phyloP scores from a whole-genome alignment of 2,888 invertebrate genomes.

The Parasteatoda lunata region DNA sequence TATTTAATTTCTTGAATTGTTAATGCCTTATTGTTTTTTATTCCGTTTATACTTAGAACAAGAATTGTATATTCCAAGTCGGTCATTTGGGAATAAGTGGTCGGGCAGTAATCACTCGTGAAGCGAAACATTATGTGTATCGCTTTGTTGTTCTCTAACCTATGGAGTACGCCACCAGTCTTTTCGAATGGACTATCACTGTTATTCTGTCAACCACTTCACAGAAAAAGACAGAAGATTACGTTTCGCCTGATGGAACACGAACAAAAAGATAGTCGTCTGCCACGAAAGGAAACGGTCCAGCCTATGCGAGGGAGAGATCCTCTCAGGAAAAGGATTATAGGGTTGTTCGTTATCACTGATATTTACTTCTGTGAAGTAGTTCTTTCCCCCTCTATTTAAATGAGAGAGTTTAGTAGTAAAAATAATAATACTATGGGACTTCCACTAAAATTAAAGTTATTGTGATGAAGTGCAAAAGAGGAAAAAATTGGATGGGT shows the following conservation, averaged over 20 bases:
- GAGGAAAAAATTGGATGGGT: too few relatives aligned
- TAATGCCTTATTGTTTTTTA: too few relatives aligned
- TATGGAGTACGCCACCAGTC: constrained; percentile 2
- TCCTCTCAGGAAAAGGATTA: neutral
- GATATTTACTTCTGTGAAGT: neutral
- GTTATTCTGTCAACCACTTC: constrained; percentile 3
- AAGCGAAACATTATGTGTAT: constrained; percentile 5
- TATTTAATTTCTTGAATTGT: too few relatives aligned
- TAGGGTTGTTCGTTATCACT: neutral
- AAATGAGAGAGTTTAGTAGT: too few relatives aligned
- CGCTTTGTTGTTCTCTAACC: neutral
- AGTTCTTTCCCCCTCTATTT: neutral
- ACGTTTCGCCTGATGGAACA: neutral
- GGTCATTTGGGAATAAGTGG: neutral
- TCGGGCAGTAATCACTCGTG: neutral
- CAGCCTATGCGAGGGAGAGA: neutral
- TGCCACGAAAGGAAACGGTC: constrained; percentile 1
- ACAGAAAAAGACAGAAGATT: neutral
- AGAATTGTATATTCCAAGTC: neutral
- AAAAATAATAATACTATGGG: too few relatives aligned
- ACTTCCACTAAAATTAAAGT: too few relatives aligned
- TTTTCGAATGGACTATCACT: neutral
- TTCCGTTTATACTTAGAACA: too few relatives aligned
- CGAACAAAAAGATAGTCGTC: constrained; percentile 5
- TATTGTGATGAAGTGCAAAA: too few relatives aligned